Conservation (phyloP, 2,797 vertebrate species). For the Lophius americanus region DNA sequence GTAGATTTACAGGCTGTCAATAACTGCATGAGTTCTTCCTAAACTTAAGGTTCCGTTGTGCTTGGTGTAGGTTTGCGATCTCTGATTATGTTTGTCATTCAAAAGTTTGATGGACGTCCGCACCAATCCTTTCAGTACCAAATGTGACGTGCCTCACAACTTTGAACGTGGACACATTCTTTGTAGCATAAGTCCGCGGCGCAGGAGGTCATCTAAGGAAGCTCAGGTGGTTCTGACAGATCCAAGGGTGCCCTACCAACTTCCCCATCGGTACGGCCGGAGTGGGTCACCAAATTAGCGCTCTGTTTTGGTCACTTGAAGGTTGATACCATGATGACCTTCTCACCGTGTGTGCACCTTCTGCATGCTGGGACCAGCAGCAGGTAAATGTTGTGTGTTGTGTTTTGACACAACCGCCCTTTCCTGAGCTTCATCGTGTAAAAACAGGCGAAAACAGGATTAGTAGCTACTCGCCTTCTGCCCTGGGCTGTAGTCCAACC, state of each 20-base stretch:
- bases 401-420: background rate
- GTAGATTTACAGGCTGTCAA: too few relatives aligned
- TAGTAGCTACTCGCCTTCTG: background rate
- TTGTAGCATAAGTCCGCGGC: too few relatives aligned
- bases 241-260: too few relatives aligned
- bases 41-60: too few relatives aligned
- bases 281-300: background rate
- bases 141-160: too few relatives aligned
- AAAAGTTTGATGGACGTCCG: background rate
- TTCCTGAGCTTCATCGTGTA: slow-evolving; percentile 1
- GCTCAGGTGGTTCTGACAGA: too few relatives aligned
- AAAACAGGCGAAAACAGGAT: background rate
- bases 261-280: background rate
- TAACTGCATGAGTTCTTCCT: too few relatives aligned
- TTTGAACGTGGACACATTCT: too few relatives aligned
- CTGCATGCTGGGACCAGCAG: background rate
- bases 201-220: background rate
- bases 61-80: too few relatives aligned
- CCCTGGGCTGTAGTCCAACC: background rate
- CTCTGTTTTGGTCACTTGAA: background rate
- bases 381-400: background rate
- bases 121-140: background rate
- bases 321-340: background rate
- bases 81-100: too few relatives aligned
- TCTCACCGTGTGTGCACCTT: slow-evolving; percentile 3